Base-by-base conservation (phyloP, 2,113 vertebrate species). In the Tragelaphus imberbis region DNA sequence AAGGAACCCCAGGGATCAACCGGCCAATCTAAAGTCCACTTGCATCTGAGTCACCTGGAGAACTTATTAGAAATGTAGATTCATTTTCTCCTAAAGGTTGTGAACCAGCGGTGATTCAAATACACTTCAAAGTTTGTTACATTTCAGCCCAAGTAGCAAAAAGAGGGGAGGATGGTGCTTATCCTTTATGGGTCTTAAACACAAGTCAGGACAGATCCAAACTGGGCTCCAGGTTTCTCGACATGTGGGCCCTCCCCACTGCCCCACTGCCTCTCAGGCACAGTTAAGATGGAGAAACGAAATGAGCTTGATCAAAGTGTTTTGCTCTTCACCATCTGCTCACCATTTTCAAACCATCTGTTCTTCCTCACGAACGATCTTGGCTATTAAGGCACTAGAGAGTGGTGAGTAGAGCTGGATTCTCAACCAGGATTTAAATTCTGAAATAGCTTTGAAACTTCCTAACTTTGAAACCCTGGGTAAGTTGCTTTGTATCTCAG, bases 301-400 rank as follows among this genome's bases (percentile, higher is more conserved):
- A 95, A 92, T 81, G 36, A n/a, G 59, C 53, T 84, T 97, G 82
- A 80, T 21, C 68, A 79, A 90, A 88, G n/a, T 96, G 53, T 79
- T 97, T 85, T 94, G 75, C 81, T 96, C 36, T 68, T 91, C 55
- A n/a, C 96, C 95, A 96, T 98, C 95, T 98, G 97, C 88, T 96
- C 94, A 87, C 81, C 90, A 68, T 96, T 97, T 96, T 94, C 95
- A 96, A 96, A 65, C 96, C 97, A 97, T 97, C 96, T 98, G 95
- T 88, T 96, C 77, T 84, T 96, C 87, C 63, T 87, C 88, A 40
- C 68, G 61, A 96, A 96, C 84, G 85, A 81, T 96, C 96, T 91
- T 93, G 94, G 75, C 86, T 95, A 94, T 85, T 94, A 97, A 96
- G 81, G 85, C 94, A 93, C 40, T 47, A 84, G 36, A 75, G 47